Evolutionary conservation across 2,113 vertebrate species (phyloP).

Genomic region (Tetrax tetrax): DNA sequence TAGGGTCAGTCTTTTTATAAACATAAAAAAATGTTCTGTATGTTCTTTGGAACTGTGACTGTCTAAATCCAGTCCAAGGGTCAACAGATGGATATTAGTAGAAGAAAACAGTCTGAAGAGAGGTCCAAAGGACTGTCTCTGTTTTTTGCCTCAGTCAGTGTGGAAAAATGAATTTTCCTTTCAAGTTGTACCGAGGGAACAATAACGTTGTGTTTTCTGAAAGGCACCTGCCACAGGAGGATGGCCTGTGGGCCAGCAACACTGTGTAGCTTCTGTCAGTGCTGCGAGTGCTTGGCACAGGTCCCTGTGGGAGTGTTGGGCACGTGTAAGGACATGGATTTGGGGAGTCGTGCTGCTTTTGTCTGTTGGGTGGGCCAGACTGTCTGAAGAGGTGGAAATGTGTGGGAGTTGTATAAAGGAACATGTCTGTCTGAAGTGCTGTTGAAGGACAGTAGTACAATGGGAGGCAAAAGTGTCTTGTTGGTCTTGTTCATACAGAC

Average conservation of each 20-base stretch:
- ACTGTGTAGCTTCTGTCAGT: background rate
- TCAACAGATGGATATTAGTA: background rate
- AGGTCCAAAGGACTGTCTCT: background rate
- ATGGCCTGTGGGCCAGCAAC: fast-evolving
- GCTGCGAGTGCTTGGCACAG: background rate
- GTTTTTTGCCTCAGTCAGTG: background rate
- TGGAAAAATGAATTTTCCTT: background rate
- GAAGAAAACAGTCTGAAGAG: background rate
- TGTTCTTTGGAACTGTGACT: background rate
- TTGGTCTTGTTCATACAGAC: background rate
- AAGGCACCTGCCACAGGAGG: background rate
- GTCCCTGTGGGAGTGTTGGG: background rate
- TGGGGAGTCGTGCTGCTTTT: background rate
- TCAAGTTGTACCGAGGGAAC: background rate
- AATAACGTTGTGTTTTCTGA: fast-evolving
- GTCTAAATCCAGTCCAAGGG: background rate
- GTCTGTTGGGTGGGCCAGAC: background rate
- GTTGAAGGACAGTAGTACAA: background rate
- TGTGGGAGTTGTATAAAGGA: background rate
- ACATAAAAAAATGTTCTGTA: background rate
- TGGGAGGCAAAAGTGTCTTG: background rate
- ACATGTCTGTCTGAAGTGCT: background rate
- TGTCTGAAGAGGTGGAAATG: background rate
- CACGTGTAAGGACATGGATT: background rate
- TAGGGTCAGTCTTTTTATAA: background rate